Percentiles rank a stretch among this genome's conserved stretches.
phyloP scores from a whole-genome alignment of 2,888 invertebrate species.

The Lucinisca nassula region DNA sequence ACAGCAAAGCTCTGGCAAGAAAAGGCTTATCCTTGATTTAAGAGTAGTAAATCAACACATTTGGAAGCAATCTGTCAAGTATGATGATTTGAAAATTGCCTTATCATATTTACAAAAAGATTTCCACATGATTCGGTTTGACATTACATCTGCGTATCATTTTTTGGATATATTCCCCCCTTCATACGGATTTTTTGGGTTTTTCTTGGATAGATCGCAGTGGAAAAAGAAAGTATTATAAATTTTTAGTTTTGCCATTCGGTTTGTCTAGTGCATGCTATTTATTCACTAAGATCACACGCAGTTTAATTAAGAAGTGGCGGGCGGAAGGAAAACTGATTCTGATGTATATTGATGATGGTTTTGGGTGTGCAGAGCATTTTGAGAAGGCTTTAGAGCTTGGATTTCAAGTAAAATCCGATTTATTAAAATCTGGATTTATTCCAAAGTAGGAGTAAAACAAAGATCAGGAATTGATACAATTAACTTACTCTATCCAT shows the following conservation, averaged over 20 bases:
- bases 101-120: background rate
- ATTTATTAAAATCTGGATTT: background rate
- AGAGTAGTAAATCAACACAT: conserved; percentile 2
- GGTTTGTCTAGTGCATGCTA: conserved; percentile 39
- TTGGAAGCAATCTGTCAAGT: conserved; percentile 7
- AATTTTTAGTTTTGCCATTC: conserved; percentile 54
- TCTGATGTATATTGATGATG: conserved; percentile 61
- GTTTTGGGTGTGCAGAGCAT: conserved; percentile 29
- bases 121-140: conserved; percentile 9
- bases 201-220: background rate
- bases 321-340: conserved; percentile 13
- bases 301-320: conserved; percentile 35
- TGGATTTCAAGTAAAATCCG: background rate
- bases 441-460: no score
- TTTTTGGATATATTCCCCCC: background rate
- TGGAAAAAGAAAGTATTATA: conserved; percentile 7
- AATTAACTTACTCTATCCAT: no score
- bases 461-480: no score
- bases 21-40: conserved; percentile 18
- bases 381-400: conserved; percentile 13
- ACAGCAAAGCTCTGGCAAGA: conserved; percentile 24
- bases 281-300: conserved; percentile 54
- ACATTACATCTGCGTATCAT: conserved; percentile 21
- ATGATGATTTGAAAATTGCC: background rate
- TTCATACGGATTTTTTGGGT: background rate